These are phyloP conservation scores for Carcharodon carcharias DNA, from an alignment of 2,797 vertebrate species.

Conservation along the genomic window DNA sequence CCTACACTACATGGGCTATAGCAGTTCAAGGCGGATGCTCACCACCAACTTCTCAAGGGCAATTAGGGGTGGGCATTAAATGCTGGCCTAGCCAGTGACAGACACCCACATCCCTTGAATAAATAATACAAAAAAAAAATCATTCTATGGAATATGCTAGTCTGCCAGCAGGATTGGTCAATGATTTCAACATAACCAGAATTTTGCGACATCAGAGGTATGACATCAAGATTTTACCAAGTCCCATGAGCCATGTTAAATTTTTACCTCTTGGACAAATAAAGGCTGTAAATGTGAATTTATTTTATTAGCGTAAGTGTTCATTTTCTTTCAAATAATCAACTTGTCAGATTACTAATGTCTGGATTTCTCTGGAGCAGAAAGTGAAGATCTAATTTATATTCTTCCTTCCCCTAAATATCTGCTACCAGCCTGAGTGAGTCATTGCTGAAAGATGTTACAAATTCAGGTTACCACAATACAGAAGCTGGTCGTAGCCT, in stretches of 20 bases:
- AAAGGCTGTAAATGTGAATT: background rate
- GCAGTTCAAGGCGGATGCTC: too few relatives aligned
- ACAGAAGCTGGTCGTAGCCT: slow-evolving; percentile 1
- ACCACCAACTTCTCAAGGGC: too few relatives aligned
- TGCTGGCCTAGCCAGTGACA: too few relatives aligned
- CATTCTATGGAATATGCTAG: too few relatives aligned
- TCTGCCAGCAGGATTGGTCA: too few relatives aligned
- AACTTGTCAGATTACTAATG: background rate
- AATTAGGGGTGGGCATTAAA: too few relatives aligned
- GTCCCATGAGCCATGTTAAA: background rate
- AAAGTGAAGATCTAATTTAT: background rate
- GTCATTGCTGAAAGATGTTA: slow-evolving; percentile 8
- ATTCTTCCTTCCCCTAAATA: background rate
- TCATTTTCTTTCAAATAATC: slow-evolving; percentile 7
- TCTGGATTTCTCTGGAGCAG: background rate
- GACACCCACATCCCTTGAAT: too few relatives aligned
- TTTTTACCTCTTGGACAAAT: background rate
- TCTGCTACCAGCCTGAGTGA: background rate
- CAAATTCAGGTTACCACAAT: background rate
- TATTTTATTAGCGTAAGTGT: background rate
- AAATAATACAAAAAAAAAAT: too few relatives aligned
- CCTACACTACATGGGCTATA: too few relatives aligned
- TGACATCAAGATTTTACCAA: too few relatives aligned
- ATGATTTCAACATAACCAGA: too few relatives aligned
- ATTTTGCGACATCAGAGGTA: too few relatives aligned